Evolutionary conservation across 92 coral and sea anemone genomes (phyloP), one percentile per base, ranked within the genome.

Genomic region (Epizoanthus ramosus): DNA sequence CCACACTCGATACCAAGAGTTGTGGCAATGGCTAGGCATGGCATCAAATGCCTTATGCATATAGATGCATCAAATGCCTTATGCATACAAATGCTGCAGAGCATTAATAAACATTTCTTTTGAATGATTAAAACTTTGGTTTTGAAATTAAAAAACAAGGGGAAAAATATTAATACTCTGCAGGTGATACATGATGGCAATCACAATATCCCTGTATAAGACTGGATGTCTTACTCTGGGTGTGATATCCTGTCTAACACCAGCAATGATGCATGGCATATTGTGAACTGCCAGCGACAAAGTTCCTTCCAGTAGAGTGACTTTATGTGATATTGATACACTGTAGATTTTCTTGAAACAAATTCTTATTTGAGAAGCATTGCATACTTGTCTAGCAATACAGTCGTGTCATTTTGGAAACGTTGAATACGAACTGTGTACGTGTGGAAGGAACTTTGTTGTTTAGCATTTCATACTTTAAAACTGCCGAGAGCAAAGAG

Each of bases 401-500:
- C 17, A 24, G 37, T n/a, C 75, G 43, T 37, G 31, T 15, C 17
- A n/a, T 1, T 37, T 70, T 16, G 15, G 7, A 17, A 70, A 3
- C 1, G 47, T 23, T 45, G 57, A 54, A 19, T 28, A 56, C 13
- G 0, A 39, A 59, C 22, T 18, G 13, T 19, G 2, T 8, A 18
- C 9, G 13, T 5, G 22, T 75, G 68, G 54, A 75, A 59, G 56
- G 61, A 41, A 63, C n/a, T 77, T 61, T 60, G 56, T 75, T 57
- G 25, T 77, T 77, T 5, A 17, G n/a, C 24, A 31, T 75, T 64
- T 25, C 9, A 22, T 35, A 77, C 61, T 13, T 37, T 22, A 77
- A 77, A 77, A 77, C 82, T 77, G 59, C 58, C 22, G 82, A 77
- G 33, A 37, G 71, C 68, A 18, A 59, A 61, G 22, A 24, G 8